Conservation (phyloP, 1,140 invertebrate genomes). For the Sweltsa coloradensis region DNA sequence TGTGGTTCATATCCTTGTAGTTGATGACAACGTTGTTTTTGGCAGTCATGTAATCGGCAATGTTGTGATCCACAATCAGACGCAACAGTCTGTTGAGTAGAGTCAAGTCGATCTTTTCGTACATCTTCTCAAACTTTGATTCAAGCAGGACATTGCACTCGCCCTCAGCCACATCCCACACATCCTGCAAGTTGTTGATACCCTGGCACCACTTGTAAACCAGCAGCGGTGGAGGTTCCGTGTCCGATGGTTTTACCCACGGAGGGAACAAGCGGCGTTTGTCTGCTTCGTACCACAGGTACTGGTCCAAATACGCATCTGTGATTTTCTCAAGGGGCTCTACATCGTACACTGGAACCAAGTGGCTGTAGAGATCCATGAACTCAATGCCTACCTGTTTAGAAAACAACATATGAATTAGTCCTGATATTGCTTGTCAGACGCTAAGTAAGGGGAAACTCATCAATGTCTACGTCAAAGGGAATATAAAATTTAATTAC, state of each 20-base stretch:
- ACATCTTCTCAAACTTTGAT: conserved; percentile 94
- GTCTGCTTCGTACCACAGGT: conserved; percentile 99
- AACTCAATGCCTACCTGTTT: conserved; percentile 91
- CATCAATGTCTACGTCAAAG: too few relatives aligned
- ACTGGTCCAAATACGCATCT: conserved; percentile 99
- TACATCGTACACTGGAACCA: conserved; percentile 98
- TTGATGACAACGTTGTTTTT: conserved; percentile 99
- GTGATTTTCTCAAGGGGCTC: conserved; percentile 99
- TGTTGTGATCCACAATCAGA: conserved; percentile 98
- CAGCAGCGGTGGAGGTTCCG: conserved; percentile 93
- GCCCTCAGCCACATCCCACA: conserved; percentile 97
- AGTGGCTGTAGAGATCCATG: conserved; percentile 98
- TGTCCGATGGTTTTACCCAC: conserved; percentile 98
- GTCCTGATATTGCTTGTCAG: too few relatives aligned
- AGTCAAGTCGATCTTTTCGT: conserved; percentile 99
- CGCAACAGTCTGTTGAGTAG: conserved; percentile 89
- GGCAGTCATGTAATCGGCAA: conserved; percentile 99
- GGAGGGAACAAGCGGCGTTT: conserved; percentile 93
- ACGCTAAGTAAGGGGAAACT: too few relatives aligned
- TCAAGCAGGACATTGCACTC: conserved; percentile 99
- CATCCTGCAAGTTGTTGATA: conserved; percentile 94
- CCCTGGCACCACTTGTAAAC: conserved; percentile 99
- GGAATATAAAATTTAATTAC: too few relatives aligned
- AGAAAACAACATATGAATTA: conserved; percentile 13
- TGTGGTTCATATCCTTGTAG: conserved; percentile 99